Evolutionary conservation across 2,888 invertebrate species (phyloP).

Genomic region (Cerastis leucographa): DNA sequence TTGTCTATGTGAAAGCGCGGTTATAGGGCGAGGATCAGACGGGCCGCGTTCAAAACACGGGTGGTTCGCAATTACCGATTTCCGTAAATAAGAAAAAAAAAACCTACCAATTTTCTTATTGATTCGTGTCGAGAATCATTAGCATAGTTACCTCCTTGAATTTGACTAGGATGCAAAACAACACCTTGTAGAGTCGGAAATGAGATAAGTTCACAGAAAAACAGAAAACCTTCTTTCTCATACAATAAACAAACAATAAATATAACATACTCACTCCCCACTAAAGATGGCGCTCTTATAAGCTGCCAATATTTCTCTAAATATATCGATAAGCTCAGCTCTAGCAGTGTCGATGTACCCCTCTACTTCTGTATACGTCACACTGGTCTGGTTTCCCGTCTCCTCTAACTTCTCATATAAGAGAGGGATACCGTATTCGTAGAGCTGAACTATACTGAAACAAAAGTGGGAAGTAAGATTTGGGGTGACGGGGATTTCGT

Average conservation of each 20-base stretch:
- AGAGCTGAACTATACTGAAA: slow-evolving; percentile 94
- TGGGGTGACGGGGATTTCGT: background rate
- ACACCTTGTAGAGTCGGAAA: background rate
- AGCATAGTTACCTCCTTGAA: too few relatives aligned
- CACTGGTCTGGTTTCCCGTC: slow-evolving; percentile 82
- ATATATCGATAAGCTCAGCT: slow-evolving; percentile 84
- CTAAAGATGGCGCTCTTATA: slow-evolving; percentile 84
- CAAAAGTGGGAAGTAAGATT: slow-evolving; percentile 45
- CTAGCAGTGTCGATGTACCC: slow-evolving; percentile 87
- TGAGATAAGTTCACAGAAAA: background rate
- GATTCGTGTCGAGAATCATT: too few relatives aligned
- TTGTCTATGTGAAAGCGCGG: too few relatives aligned
- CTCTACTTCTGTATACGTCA: slow-evolving; percentile 82
- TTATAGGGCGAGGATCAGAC: too few relatives aligned
- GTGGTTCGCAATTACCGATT: too few relatives aligned
- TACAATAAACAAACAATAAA: background rate
- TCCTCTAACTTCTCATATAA: slow-evolving; percentile 92
- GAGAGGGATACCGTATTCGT: slow-evolving; percentile 93
- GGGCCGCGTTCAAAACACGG: too few relatives aligned
- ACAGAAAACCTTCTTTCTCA: background rate
- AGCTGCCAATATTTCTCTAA: slow-evolving; percentile 83
- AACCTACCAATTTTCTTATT: too few relatives aligned
- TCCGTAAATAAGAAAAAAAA: too few relatives aligned
- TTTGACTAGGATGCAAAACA: too few relatives aligned
- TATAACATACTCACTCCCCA: slow-evolving; percentile 80